Percentiles rank a stretch among this genome's conserved stretches.
phyloP scores from a whole-genome alignment of 2,888 invertebrate genomes.

The Chymomyza procnemis region DNA sequence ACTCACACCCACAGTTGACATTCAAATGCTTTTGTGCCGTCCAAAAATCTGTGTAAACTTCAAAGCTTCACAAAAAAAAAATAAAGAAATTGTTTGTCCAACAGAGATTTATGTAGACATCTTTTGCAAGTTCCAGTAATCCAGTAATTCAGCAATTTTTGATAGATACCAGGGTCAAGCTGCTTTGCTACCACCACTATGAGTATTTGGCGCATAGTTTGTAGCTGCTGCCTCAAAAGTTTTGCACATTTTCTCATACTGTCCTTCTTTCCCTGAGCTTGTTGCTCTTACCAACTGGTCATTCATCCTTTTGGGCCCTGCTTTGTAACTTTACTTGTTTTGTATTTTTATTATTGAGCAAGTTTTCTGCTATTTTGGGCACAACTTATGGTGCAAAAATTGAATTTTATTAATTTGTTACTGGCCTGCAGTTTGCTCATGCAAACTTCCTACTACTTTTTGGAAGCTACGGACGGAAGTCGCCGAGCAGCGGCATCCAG shows the following conservation, averaged over 20 bases:
- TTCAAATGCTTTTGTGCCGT: slow-evolving; percentile 51
- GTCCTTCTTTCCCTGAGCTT: slow-evolving; percentile 4
- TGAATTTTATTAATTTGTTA: slow-evolving; percentile 49
- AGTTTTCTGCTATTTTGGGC: slow-evolving; percentile 68
- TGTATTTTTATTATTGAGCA: slow-evolving; percentile 31
- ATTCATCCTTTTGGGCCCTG: neutral
- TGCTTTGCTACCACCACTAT: slow-evolving; percentile 22
- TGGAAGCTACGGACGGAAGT: neutral
- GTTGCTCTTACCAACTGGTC: neutral
- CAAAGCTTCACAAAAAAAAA: neutral
- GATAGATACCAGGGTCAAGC: slow-evolving; percentile 45
- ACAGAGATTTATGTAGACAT: slow-evolving; percentile 2
- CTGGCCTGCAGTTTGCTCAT: slow-evolving; percentile 39
- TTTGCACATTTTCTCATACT: slow-evolving; percentile 59
- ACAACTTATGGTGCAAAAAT: slow-evolving; percentile 69
- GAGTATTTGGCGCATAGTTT: slow-evolving; percentile 46
- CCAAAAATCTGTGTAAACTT: slow-evolving; percentile 50
- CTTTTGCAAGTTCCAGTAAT: slow-evolving; percentile 3
- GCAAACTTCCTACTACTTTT: slow-evolving; percentile 61
- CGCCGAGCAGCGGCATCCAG: slow-evolving; percentile 53
- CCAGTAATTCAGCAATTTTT: slow-evolving; percentile 16
- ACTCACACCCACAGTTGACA: slow-evolving; percentile 44
- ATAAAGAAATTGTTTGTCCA: neutral
- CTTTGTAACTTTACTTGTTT: neutral
- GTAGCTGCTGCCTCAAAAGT: slow-evolving; percentile 37